These are phyloP conservation scores for Sycophaga agraensis DNA, from an alignment of 1,140 invertebrate species.

Conservation along the genomic window DNA sequence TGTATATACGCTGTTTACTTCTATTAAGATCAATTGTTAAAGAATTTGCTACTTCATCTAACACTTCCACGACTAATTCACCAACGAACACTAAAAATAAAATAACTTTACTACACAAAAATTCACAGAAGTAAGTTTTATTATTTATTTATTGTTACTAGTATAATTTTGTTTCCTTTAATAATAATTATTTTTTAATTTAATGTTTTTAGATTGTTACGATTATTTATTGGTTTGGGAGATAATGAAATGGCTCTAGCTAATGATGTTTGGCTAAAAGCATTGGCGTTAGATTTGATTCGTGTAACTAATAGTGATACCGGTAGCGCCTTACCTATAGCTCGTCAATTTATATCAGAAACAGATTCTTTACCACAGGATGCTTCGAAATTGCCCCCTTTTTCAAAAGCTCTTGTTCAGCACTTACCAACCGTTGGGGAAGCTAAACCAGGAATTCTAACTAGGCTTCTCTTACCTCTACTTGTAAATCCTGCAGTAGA, in stretches of 20 bases:
- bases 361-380: slow-evolving; percentile 60
- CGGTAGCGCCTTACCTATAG: slow-evolving; percentile 63
- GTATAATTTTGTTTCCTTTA: background rate
- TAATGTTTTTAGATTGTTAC: slow-evolving; percentile 65
- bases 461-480: slow-evolving; percentile 78
- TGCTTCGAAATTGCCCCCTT: slow-evolving; percentile 57
- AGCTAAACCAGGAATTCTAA: slow-evolving; percentile 82
- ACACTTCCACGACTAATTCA: slow-evolving; percentile 51
- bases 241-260: slow-evolving; percentile 75
- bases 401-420: slow-evolving; percentile 76
- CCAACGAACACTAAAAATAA: slow-evolving; percentile 56
- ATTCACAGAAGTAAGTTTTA: slow-evolving; percentile 70
- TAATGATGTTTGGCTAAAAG: slow-evolving; percentile 81
- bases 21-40: slow-evolving; percentile 52
- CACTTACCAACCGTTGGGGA: slow-evolving; percentile 78
- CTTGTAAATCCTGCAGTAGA: slow-evolving; percentile 56
- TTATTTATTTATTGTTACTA: too few relatives aligned
- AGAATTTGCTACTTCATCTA: slow-evolving; percentile 43
- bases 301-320: slow-evolving; percentile 68
- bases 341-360: slow-evolving; percentile 66
- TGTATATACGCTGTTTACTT: slow-evolving; percentile 68
- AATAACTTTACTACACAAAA: slow-evolving; percentile 66
- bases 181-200: slow-evolving; percentile 3
- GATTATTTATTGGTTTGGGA: slow-evolving; percentile 79
- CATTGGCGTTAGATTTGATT: slow-evolving; percentile 80